Evolutionary conservation across 2,113 vertebrate species (phyloP), one percentile per base, ranked within the genome.

Genomic region (Hypomesus transpacificus): DNA sequence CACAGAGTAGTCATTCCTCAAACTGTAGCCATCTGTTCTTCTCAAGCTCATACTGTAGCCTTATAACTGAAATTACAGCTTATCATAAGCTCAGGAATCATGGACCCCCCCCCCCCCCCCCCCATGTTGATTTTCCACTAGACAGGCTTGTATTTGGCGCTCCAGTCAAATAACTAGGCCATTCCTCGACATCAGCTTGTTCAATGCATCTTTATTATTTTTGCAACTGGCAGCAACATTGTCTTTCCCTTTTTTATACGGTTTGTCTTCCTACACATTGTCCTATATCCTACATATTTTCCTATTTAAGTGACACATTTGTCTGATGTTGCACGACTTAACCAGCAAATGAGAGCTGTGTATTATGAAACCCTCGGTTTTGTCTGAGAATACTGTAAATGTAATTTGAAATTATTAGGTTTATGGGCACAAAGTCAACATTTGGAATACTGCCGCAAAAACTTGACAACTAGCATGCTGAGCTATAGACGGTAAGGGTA

Each of bases 11-110:
- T 53, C 58, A 7, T 67, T 51, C 63, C 66, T 74, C 64, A 69
- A 77, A 54, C 52, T 54, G 18, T 0, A 18, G 46, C 81, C 78
- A 82, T 84, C 82, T 84, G 84, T 61, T 80, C 63, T 26, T 22
- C 61, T 63, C 26, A 3, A 18, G 39, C 8, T 18, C 61, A 17
- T 20, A 18, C 28, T 28, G 0, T 75, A 61, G 65, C 72, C 65
- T 80, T 68, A 60, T 74, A 65, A 71, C 20, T 57, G 18, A 76
- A 34, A 57, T 72, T 74, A 73, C 24, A 62, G 78, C 64, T 65
- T 17, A 46, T n/a, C 39, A 46, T 79, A 80, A 82, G 58, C 74
- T 65, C 59, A 81, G 75, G 68, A 17, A 7, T 18, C 28, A 63
- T 78, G 63, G 71, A 70, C 68, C 4, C 4, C 31, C 31, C 31